A percentile compares a stretch with the other conserved stretches of the same genome.
Conservation (phyloP, 2,888 invertebrate species). For the Anticlea derivata region DNA sequence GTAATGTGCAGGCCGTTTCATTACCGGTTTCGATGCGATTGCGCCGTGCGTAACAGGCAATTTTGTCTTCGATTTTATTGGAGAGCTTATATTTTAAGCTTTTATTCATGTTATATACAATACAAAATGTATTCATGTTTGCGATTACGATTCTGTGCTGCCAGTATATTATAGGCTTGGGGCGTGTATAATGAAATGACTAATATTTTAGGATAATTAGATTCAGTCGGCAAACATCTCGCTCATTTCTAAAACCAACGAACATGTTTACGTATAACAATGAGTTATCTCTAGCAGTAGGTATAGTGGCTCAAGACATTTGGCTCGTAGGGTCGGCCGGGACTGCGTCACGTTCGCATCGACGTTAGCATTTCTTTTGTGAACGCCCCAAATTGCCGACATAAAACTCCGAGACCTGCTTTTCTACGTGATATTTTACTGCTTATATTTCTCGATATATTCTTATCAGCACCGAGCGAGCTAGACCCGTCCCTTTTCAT, state of each 20-base stretch:
- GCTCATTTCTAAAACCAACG: slow-evolving; percentile 24
- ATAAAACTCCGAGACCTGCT: slow-evolving; percentile 77
- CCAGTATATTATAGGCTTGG: slow-evolving; percentile 26
- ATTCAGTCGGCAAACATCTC: slow-evolving; percentile 32
- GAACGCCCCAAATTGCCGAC: slow-evolving; percentile 78
- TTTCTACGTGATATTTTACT: slow-evolving; percentile 78
- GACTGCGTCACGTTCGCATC: slow-evolving; percentile 65
- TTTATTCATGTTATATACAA: slow-evolving; percentile 41
- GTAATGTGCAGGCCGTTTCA: slow-evolving; percentile 46
- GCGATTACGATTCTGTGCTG: slow-evolving; percentile 27
- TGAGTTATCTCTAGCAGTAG: slow-evolving; percentile 20
- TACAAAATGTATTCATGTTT: slow-evolving; percentile 34
- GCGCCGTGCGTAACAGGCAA: slow-evolving; percentile 46
- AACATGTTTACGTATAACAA: slow-evolving; percentile 30
- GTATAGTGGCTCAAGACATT: slow-evolving; percentile 19
- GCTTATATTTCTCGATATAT: slow-evolving; percentile 71
- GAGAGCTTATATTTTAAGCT: slow-evolving; percentile 54
- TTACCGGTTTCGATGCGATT: slow-evolving; percentile 53
- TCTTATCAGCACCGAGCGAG: slow-evolving; percentile 65
- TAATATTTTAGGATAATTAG: slow-evolving; percentile 31
- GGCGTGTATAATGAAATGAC: slow-evolving; percentile 27
- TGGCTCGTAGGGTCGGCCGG: slow-evolving; percentile 39
- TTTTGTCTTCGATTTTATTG: slow-evolving; percentile 59
- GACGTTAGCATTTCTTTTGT: slow-evolving; percentile 80
- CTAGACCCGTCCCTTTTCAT: slow-evolving; percentile 60